Base-by-base conservation (phyloP, 1,140 invertebrate species). In the Wasmannia auropunctata region DNA sequence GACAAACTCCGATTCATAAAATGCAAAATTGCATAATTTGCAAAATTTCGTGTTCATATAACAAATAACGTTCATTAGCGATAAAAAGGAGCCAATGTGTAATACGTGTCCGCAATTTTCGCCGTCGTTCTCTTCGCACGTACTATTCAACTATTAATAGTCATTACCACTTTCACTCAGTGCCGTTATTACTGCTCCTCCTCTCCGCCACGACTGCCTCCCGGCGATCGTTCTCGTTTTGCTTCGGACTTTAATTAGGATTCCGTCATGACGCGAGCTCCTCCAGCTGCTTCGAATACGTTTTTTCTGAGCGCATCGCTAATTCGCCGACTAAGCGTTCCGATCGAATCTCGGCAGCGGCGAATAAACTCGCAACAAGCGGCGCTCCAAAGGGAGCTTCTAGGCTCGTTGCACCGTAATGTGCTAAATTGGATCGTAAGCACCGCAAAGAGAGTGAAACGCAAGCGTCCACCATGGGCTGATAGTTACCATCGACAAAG, bases 321-420 rank as follows among this genome's bases (percentile, higher is more conserved):
- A 83, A 83, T 83, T 83, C 67, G 79, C 67, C 79, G 79, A 83
- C 79, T 83, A 83, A 83, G 79, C 79, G 79, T 83, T 58, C 67
- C 79, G 79, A 83, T 83, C 67, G 67, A 83, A 83, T 83, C 79
- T 83, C 79, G 67, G 25, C 67, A 46, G 37, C 79, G 65, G 79
- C 79, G 79, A 81, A 81, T 81, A 81, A 81, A 81, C 79, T 72
- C 79, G 49, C 72, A 81, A 58, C 79, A 58, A 81, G 67, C 79
- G 65, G 67, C 79, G 67, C 51, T 14, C 65, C 67, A 74, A 83
- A 83, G 67, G 51, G 67, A 74, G 34, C 28, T 51, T 83, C 51
- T 56, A 70, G 37, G 51, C 79, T 81, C 65, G 67, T 74, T 83
- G 67, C 79, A 74, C 25, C 14, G 67, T 58, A 83, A 14, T 72